Conservation (phyloP, 2,113 vertebrate species). For the Melospiza georgiana region DNA sequence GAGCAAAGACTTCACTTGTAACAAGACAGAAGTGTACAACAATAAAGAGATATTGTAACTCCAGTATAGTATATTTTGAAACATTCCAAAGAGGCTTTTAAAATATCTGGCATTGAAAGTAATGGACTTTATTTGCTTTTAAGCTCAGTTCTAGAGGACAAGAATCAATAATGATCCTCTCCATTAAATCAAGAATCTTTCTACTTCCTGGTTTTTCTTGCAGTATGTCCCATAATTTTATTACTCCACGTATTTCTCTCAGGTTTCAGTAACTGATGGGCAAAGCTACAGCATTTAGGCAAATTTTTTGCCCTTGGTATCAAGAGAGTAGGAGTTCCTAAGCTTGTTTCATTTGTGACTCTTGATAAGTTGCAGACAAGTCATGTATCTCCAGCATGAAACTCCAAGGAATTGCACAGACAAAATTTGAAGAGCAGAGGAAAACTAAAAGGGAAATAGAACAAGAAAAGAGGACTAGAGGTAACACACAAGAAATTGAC, state of each 20-base stretch:
- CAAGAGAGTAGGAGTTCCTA: neutral
- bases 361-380: conserved; percentile 61
- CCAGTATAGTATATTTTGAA: neutral
- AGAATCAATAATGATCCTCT: conserved; percentile 23
- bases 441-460: conserved; percentile 13
- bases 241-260: neutral
- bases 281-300: conserved; percentile 19
- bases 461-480: conserved; percentile 45
- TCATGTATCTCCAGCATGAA: conserved; percentile 36
- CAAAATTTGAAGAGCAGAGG: conserved; percentile 24
- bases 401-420: conserved; percentile 65
- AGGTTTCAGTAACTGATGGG: neutral
- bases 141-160: neutral
- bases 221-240: conserved; percentile 9
- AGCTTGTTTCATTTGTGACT: conserved; percentile 55
- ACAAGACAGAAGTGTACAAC: neutral
- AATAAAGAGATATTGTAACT: neutral
- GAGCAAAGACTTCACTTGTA: neutral
- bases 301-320: conserved; percentile 12
- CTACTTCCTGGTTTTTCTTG: conserved; percentile 16
- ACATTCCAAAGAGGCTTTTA: neutral
- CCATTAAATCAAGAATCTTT: no score
- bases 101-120: conserved; percentile 3
- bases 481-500: conserved; percentile 18
- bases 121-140: conserved; percentile 40